Evolutionary conservation across 2,113 vertebrate genomes (phyloP).

Genomic region (Sarotherodon lohbergeri): DNA sequence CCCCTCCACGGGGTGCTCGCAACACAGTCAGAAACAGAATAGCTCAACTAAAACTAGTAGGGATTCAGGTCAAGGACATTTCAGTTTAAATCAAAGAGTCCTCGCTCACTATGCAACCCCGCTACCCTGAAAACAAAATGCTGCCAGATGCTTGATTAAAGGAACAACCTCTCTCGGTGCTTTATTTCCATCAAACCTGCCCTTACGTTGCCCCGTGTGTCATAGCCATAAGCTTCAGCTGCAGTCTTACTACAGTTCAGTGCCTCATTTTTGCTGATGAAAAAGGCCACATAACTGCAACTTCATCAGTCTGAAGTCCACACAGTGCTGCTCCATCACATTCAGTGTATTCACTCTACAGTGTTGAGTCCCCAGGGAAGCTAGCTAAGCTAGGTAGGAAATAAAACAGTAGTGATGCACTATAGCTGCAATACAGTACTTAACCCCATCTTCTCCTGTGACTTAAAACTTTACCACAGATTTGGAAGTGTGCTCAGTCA

Average conservation of each 20-base stretch:
- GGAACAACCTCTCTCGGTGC: background rate
- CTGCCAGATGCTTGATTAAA: slow-evolving; percentile 1
- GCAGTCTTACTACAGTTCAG: background rate
- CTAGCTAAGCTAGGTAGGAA: background rate
- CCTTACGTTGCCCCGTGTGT: background rate
- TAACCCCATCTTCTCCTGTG: background rate
- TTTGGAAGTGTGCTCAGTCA: background rate
- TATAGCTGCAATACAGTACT: background rate
- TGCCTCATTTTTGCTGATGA: slow-evolving; percentile 31
- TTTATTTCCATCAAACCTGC: slow-evolving; percentile 3
- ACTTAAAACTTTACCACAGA: background rate
- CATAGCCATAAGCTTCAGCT: slow-evolving; percentile 6
- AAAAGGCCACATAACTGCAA: slow-evolving; percentile 26
- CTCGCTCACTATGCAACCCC: background rate
- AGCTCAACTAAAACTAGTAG: background rate
- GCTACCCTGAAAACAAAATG: slow-evolving; percentile 1
- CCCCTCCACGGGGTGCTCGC: background rate
- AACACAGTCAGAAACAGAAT: background rate
- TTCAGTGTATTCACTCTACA: slow-evolving; percentile 10
- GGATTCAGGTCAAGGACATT: slow-evolving; percentile 29
- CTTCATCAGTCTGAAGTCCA: slow-evolving; percentile 22
- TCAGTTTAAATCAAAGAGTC: slow-evolving; percentile 8
- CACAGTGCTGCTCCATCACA: background rate
- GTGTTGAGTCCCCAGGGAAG: background rate
- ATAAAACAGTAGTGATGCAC: slow-evolving; percentile 10